Evolutionary conservation across 2,113 vertebrate species (phyloP).

Genomic region (Brienomyrus longianalis): DNA sequence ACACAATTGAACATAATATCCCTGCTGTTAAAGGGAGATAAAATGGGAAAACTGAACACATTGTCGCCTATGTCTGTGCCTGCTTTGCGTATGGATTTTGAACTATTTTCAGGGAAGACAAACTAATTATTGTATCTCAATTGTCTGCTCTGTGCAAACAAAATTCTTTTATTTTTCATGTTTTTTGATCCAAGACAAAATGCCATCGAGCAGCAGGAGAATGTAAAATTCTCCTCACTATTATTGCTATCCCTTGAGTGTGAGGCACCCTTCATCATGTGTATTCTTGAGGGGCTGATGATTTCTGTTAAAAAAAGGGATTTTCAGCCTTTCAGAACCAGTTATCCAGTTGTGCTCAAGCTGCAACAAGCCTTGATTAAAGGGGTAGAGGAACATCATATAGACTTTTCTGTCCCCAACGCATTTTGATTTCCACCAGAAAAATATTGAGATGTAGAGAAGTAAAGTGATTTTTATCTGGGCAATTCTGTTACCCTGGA

Average conservation of each 20-base stretch:
- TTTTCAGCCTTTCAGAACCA: neutral
- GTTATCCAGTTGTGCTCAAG: neutral
- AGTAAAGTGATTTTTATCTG: neutral
- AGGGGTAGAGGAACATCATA: neutral
- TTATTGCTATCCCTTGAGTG: neutral
- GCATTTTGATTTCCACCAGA: neutral
- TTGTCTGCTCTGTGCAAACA: neutral
- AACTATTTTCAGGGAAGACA: neutral
- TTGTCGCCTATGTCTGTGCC: neutral
- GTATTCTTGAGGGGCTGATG: too few species aligned
- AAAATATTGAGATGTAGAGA: neutral
- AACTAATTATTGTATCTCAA: neutral
- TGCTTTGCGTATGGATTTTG: neutral
- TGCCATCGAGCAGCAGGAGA: neutral
- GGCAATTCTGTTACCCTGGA: neutral
- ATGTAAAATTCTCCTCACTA: neutral
- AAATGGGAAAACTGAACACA: neutral
- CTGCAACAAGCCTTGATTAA: neutral
- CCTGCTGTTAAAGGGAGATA: conserved; percentile 11
- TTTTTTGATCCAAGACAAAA: neutral
- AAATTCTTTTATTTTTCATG: neutral
- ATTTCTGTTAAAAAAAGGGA: neutral
- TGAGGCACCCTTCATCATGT: neutral
- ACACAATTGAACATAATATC: conserved; percentile 4
- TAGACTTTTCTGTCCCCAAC: neutral